Evolutionary conservation across 2,113 vertebrate genomes (phyloP).

Genomic region (Etia nguti): DNA sequence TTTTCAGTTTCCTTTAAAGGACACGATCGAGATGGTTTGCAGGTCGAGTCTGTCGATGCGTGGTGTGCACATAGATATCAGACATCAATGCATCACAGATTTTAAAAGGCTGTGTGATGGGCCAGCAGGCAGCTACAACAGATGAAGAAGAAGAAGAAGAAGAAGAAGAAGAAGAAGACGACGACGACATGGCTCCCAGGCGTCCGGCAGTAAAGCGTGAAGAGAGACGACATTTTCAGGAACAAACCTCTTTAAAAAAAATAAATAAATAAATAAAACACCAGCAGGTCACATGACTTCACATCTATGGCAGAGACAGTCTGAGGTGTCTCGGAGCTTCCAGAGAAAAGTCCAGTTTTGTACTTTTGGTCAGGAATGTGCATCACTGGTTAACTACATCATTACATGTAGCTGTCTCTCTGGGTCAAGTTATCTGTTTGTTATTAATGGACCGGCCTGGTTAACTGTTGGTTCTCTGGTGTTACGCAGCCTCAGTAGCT

Average conservation of each 20-base stretch:
- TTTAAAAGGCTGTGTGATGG: not conserved
- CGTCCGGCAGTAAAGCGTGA: not conserved
- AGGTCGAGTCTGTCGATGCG: not conserved
- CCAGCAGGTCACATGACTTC: not conserved
- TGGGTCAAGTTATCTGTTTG: not conserved
- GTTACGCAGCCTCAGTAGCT: not conserved
- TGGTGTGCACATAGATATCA: not conserved
- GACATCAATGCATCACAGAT: too few relatives aligned
- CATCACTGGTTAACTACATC: not conserved
- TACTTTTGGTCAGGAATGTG: not conserved
- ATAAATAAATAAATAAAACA: too few relatives aligned
- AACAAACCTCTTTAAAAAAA: not conserved
- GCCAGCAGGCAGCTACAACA: not conserved
- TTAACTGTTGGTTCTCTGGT: not conserved
- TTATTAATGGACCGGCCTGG: not conserved
- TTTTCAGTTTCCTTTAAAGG: not conserved
- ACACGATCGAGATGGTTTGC: not conserved
- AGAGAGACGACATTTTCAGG: rapidly evolving
- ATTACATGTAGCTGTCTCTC: not conserved
- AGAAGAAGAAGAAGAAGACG: not conserved
- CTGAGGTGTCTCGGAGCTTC: rapidly evolving
- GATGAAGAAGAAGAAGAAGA: not conserved
- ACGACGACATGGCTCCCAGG: not conserved
- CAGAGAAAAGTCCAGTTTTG: not conserved
- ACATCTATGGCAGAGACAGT: rapidly evolving